phyloP scores from a whole-genome alignment of 2,888 invertebrate genomes.

The Clostera curtula region DNA sequence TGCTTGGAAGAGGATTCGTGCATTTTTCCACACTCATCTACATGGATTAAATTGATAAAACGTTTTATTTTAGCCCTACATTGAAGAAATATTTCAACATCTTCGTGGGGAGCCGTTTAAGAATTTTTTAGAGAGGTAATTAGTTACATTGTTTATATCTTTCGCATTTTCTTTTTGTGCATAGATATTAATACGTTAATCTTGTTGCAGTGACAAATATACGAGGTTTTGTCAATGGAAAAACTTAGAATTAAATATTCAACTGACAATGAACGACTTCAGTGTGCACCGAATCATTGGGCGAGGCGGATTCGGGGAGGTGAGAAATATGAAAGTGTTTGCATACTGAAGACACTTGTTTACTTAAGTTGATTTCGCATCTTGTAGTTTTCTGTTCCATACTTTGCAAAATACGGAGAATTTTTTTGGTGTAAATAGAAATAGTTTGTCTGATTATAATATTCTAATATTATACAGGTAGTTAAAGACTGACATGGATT shows the following conservation, averaged over 20 bases:
- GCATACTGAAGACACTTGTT: conserved; percentile 7
- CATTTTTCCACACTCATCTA: too few relatives aligned
- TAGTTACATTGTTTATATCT: background rate
- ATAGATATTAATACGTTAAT: background rate
- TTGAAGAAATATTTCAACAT: conserved; percentile 99
- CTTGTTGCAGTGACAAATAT: conserved; percentile 94
- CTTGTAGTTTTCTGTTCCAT: too few relatives aligned
- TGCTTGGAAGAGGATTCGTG: too few relatives aligned
- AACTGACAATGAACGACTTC: conserved; percentile 99
- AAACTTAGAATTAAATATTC: conserved; percentile 99
- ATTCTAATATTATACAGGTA: too few relatives aligned
- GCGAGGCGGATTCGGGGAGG: conserved; percentile 98
- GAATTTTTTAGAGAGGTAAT: conserved; percentile 98
- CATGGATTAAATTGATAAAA: background rate
- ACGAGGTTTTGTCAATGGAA: conserved; percentile 99
- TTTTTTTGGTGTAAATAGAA: too few relatives aligned
- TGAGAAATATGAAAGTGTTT: conserved; percentile 26
- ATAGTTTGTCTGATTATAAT: too few relatives aligned
- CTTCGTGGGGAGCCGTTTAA: conserved; percentile 97
- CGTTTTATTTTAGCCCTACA: conserved; percentile 90
- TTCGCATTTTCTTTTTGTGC: background rate
- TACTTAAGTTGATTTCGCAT: too few relatives aligned
- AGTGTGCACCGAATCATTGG: conserved; percentile 99
- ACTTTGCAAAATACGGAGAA: too few relatives aligned
- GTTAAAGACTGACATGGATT: too few relatives aligned